These are phyloP conservation scores for Caenorhabditis panamensis DNA, from an alignment of 2,888 invertebrate genomes.

Conservation along the genomic window DNA sequence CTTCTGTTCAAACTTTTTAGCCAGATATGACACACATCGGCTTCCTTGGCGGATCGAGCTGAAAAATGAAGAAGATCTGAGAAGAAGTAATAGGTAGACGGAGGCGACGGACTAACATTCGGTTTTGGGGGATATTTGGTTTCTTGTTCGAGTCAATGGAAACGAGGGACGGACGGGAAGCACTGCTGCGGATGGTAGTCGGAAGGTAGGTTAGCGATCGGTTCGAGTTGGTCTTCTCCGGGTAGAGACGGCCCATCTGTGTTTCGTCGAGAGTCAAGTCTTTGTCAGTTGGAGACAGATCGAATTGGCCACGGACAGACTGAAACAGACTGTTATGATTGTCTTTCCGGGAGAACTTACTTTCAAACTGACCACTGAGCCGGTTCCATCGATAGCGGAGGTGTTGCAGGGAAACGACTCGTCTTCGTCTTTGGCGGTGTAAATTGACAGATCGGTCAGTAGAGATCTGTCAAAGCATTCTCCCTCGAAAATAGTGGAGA, in stretches of 20 bases:
- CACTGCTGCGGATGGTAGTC: slow-evolving; percentile 2
- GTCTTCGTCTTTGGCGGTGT: slow-evolving; percentile 47
- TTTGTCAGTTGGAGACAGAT: slow-evolving; percentile 19
- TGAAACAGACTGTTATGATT: slow-evolving; percentile 10
- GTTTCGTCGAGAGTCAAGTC: slow-evolving; percentile 20
- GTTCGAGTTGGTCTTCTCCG: slow-evolving; percentile 43
- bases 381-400: slow-evolving; percentile 1
- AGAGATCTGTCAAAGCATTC: slow-evolving; percentile 37
- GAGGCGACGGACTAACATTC: background rate
- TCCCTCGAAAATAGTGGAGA: slow-evolving; percentile 38
- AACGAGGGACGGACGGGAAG: slow-evolving; percentile 18
- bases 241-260: background rate
- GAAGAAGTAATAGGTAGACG: background rate
- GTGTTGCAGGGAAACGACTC: background rate
- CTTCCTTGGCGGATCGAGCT: slow-evolving; percentile 53
- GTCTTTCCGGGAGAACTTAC: background rate
- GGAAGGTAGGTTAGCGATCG: slow-evolving; percentile 43
- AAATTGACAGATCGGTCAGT: slow-evolving; percentile 27
- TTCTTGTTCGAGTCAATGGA: slow-evolving; percentile 1
- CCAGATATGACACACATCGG: slow-evolving; percentile 42
- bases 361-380: slow-evolving; percentile 21
- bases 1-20: slow-evolving; percentile 52
- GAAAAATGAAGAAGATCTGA: slow-evolving; percentile 40
- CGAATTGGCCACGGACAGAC: slow-evolving; percentile 29
- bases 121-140: background rate